Evolutionary conservation across 2,888 invertebrate species (phyloP).

Genomic region (Argynnis bischoffii): DNA sequence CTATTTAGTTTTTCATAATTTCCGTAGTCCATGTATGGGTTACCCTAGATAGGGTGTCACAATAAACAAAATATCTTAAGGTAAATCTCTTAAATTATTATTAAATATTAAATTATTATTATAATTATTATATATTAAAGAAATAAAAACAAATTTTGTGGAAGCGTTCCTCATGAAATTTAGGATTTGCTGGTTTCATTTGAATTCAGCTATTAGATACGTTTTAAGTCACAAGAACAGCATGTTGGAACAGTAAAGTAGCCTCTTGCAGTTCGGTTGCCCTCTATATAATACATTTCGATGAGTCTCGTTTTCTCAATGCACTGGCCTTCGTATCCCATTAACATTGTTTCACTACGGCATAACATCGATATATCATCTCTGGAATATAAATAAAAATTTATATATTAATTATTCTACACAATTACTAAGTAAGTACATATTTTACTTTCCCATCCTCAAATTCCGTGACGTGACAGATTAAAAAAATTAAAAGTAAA

Average conservation of each 20-base stretch:
- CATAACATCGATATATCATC: not conserved
- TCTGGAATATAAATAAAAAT: not conserved
- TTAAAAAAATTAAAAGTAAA: no score
- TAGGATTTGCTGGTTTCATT: no score
- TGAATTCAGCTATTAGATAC: no score
- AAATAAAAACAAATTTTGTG: no score
- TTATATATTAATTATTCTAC: not conserved
- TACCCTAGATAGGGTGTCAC: no score
- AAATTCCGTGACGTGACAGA: no score
- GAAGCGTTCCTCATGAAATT: no score
- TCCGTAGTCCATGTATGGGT: not conserved
- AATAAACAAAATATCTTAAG: not conserved
- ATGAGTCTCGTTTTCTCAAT: constrained; percentile 1
- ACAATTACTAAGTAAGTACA: no score
- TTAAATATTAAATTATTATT: no score
- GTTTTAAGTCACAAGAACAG: constrained; percentile 15
- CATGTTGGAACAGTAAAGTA: constrained; percentile 19
- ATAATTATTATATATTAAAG: no score
- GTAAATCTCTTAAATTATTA: no score
- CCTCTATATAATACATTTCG: constrained; percentile 18
- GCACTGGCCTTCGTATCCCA: constrained; percentile 12
- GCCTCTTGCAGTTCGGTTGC: not conserved
- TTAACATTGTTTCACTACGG: not conserved
- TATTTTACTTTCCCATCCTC: no score
- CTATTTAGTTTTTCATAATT: not conserved